Percentiles rank a stretch among this genome's conserved stretches.
Conservation (phyloP, 2,797 vertebrate species). For the Clamator glandarius region DNA sequence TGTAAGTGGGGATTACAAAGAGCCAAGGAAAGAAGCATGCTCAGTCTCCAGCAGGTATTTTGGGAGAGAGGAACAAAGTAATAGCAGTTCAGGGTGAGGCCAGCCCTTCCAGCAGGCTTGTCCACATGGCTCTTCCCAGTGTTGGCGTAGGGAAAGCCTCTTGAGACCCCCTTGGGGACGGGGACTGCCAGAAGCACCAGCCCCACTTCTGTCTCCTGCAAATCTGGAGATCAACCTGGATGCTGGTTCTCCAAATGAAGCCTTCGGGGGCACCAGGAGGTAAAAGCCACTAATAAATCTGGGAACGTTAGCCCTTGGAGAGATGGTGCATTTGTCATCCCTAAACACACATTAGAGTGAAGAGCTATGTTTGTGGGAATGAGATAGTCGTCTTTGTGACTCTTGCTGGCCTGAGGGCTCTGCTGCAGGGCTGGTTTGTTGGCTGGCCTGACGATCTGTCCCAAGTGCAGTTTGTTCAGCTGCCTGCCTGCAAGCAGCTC, state of each 20-base stretch:
- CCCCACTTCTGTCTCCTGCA: background rate
- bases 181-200: background rate
- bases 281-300: background rate
- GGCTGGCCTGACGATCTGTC: accelerated
- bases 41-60: background rate
- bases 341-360: accelerated
- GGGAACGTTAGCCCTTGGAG: background rate
- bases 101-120: background rate
- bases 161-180: accelerated
- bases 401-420: background rate
- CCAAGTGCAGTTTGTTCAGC: background rate
- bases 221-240: background rate
- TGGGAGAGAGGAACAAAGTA: background rate
- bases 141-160: background rate
- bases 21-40: background rate
- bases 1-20: background rate
- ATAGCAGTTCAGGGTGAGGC: background rate
- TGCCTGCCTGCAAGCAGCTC: background rate
- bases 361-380: background rate
- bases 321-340: background rate
- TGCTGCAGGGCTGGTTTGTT: background rate
- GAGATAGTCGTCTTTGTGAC: background rate
- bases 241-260: background rate
- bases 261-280: background rate
- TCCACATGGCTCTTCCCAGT: accelerated